Evolutionary conservation across 2,888 invertebrate genomes (phyloP).

Genomic region (Philopedon plagiatum): DNA sequence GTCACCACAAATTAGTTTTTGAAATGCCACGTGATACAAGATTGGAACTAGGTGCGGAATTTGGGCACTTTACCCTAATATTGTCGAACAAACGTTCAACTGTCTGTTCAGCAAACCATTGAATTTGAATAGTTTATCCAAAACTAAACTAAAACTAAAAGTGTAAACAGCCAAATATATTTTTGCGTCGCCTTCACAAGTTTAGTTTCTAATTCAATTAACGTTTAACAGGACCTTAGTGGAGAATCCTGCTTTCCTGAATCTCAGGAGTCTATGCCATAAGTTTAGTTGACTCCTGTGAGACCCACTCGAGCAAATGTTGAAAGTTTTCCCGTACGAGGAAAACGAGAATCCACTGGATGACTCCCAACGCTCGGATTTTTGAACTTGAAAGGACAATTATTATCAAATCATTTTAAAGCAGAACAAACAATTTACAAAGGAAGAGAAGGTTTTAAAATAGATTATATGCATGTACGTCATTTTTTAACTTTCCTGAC

Average conservation of each 20-base stretch:
- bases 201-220: conserved; percentile 3
- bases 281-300: conserved; percentile 25
- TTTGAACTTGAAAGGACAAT: not conserved
- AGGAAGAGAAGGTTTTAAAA: too few relatives aligned
- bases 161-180: not conserved
- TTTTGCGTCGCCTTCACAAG: not conserved
- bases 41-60: too few relatives aligned
- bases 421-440: too few relatives aligned
- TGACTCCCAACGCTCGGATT: not conserved
- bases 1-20: too few relatives aligned
- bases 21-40: too few relatives aligned
- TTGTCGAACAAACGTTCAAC: too few relatives aligned
- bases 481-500: too few relatives aligned
- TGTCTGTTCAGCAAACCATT: too few relatives aligned
- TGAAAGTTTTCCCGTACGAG: not conserved
- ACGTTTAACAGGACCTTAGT: conserved; percentile 29
- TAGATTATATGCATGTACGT: too few relatives aligned
- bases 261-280: conserved; percentile 4
- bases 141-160: not conserved
- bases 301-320: not conserved
- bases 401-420: not conserved
- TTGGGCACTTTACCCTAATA: too few relatives aligned
- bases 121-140: too few relatives aligned
- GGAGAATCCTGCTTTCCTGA: conserved; percentile 17
- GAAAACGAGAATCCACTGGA: not conserved